A percentile compares a stretch with the other conserved stretches of the same genome.
These are phyloP conservation scores for Lutjanus erythropterus DNA, from an alignment of 2,113 vertebrate genomes.

Conservation along the genomic window DNA sequence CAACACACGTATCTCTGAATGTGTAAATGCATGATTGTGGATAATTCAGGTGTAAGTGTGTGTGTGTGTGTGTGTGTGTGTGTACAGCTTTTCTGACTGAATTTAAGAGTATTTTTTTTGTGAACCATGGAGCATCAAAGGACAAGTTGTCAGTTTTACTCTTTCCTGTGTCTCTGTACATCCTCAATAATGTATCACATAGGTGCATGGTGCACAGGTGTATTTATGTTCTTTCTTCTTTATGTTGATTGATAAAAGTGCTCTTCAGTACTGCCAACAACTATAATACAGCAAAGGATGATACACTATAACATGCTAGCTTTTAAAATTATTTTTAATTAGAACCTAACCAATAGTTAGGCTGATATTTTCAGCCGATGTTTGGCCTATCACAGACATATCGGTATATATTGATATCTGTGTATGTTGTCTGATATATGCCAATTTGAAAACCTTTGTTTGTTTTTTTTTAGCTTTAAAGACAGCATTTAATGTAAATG, in stretches of 20 bases:
- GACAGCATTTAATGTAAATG: too few species aligned
- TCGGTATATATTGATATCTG: too few species aligned
- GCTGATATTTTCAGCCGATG: too few species aligned
- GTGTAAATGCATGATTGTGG: conserved; percentile 45
- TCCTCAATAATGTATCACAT: conserved; percentile 14
- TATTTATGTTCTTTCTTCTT: conserved; percentile 23
- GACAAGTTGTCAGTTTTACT: conserved; percentile 5
- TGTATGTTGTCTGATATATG: too few species aligned
- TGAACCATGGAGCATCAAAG: conserved; percentile 32
- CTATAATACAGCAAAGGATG: neutral
- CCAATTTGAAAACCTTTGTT: too few species aligned
- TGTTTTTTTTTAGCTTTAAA: too few species aligned
- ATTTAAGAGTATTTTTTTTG: conserved; percentile 27
- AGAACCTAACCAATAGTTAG: too few species aligned
- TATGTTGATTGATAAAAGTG: neutral
- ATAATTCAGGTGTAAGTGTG: conserved; percentile 6
- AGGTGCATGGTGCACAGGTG: neutral
- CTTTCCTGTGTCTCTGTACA: neutral
- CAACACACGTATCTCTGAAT: conserved; percentile 18
- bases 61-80: conserved; percentile 21
- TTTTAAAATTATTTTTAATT: conserved; percentile 4
- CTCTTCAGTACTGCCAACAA: neutral
- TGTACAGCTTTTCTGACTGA: conserved; percentile 39
- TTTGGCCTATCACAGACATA: too few species aligned
- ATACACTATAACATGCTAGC: neutral